Evolutionary conservation across 2,113 vertebrate species (phyloP).

Genomic region (Talpa occidentalis): DNA sequence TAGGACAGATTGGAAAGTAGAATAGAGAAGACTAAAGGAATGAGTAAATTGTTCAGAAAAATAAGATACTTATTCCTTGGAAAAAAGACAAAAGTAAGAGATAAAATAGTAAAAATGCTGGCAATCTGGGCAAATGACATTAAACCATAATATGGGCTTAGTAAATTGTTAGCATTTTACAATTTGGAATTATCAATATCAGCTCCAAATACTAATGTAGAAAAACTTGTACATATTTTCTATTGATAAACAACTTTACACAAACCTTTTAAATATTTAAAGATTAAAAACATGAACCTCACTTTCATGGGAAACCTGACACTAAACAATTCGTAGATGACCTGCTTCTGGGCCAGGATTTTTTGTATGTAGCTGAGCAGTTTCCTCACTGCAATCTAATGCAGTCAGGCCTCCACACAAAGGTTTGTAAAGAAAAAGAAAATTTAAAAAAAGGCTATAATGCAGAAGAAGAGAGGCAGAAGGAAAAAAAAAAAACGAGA

Average conservation of each 20-base stretch:
- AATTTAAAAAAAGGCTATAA: no score
- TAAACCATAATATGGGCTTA: background rate
- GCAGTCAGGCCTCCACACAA: no score
- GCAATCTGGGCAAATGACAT: background rate
- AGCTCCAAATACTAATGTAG: background rate
- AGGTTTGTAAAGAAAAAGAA: no score
- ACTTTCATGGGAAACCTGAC: no score
- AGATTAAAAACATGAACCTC: background rate
- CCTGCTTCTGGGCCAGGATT: no score
- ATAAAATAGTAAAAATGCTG: background rate
- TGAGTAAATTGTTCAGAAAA: background rate
- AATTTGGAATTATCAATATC: background rate
- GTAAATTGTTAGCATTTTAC: constrained; percentile 32
- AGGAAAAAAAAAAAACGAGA: background rate
- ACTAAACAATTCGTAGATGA: no score
- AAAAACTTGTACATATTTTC: background rate
- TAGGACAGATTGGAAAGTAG: background rate
- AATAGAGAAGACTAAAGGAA: background rate
- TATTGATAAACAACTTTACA: background rate
- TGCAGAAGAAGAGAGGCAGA: background rate
- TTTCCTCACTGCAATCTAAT: no score
- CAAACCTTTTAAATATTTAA: background rate
- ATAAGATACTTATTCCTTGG: background rate
- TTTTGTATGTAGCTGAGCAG: no score
- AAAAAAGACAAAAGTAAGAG: background rate